phyloP scores from a whole-genome alignment of 2,113 vertebrate species.

The Martes martes region DNA sequence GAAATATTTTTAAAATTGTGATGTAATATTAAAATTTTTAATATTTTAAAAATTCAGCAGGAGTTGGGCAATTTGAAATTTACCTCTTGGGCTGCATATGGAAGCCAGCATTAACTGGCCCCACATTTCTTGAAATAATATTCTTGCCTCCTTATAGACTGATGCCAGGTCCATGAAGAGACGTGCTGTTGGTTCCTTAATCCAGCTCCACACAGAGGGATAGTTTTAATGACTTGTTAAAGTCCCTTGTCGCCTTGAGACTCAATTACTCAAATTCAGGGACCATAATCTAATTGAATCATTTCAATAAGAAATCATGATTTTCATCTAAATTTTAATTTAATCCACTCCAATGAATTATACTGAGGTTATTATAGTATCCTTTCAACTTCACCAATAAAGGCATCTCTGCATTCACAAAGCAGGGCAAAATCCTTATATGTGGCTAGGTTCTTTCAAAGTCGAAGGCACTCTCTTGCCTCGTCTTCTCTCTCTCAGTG shows the following conservation, averaged over 20 bases:
- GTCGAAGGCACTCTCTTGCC: background rate
- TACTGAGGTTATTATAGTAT: slow-evolving; percentile 50
- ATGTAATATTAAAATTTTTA: background rate
- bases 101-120: background rate
- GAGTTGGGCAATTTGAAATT: background rate
- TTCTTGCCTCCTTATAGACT: background rate
- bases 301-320: slow-evolving; percentile 63
- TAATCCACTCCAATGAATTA: slow-evolving; percentile 63
- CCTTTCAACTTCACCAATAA: slow-evolving; percentile 58
- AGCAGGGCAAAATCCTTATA: slow-evolving; percentile 7
- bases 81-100: background rate
- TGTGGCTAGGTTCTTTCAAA: background rate
- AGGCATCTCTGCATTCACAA: slow-evolving; percentile 50
- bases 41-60: background rate
- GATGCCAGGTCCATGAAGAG: background rate
- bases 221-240: slow-evolving; percentile 60
- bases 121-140: background rate
- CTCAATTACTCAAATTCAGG: slow-evolving; percentile 26
- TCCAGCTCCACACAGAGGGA: slow-evolving; percentile 6
- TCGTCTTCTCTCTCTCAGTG: background rate
- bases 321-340: slow-evolving; percentile 71
- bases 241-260: slow-evolving; percentile 55
- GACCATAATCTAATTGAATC: slow-evolving; percentile 43
- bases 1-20: background rate
- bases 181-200: slow-evolving; percentile 8